phyloP scores from a whole-genome alignment of 1,140 invertebrate species.

The Philotrypesis tridentata region DNA sequence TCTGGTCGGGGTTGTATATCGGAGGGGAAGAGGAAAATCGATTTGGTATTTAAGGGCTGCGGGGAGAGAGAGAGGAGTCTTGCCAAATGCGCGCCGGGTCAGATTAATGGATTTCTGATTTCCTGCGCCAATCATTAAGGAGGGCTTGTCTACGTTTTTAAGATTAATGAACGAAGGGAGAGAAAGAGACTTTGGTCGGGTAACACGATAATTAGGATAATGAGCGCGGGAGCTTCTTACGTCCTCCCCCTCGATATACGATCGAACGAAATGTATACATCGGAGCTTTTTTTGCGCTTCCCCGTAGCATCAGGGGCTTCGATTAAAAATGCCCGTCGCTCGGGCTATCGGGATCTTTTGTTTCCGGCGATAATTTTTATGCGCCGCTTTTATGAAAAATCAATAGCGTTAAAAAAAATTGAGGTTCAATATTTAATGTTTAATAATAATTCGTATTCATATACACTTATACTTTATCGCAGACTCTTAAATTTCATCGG shows the following conservation, averaged over 20 bases:
- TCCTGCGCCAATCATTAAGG: not conserved
- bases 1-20: too few species aligned
- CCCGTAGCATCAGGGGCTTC: too few species aligned
- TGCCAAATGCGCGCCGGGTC: slow-evolving; percentile 4
- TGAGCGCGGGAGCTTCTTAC: not conserved
- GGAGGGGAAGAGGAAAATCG: not conserved
- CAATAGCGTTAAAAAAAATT: too few species aligned
- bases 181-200: not conserved
- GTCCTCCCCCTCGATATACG: too few species aligned
- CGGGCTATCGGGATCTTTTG: too few species aligned
- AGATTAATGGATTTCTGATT: slow-evolving; percentile 41
- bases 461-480: too few species aligned
- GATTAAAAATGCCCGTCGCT: too few species aligned
- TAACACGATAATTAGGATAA: slow-evolving; percentile 19
- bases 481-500: too few species aligned
- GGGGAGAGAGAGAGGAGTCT: not conserved
- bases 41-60: slow-evolving; percentile 10
- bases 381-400: too few species aligned
- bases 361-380: too few species aligned
- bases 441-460: too few species aligned
- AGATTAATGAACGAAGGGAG: slow-evolving; percentile 10
- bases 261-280: not conserved
- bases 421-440: too few species aligned
- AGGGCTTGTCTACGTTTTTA: not conserved
- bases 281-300: not conserved